Base-by-base conservation (phyloP, 2,113 vertebrate species). In the Hemiscyllium ocellatum region DNA sequence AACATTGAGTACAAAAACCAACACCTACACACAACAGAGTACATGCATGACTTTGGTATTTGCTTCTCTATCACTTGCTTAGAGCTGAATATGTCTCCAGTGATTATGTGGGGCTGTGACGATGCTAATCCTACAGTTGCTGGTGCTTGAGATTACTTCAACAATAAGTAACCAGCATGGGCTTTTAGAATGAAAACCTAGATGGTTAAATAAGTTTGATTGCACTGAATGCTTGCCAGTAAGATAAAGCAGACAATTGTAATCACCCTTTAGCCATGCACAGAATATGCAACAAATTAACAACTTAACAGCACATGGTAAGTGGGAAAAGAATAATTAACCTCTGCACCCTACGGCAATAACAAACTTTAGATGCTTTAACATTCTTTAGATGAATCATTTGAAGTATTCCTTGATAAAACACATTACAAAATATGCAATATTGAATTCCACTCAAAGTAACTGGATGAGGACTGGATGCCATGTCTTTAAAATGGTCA, bases 161-260 rank as follows among this genome's bases (percentile, higher is more conserved):
- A n/a, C 19, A 66, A 61, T 93, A 68, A 93, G 90, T 94, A 94
- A 94, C 90, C 90, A 65, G 90, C 19, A 22, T 68, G 90, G 33
- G 33, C n/a, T 33, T 68, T 94, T 68, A 37, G 15, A 66, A 94
- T 68, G 61, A 94, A 94, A 94, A 68, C 7, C 90, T 19, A 68
- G 65, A 2, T 68, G 42, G 90, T 94, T 93, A 93, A 93, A 68
- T 66, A 37, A 61, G 33, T 93, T 93, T 94, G 65, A 94, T 94
- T 42, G 90, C n/a, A 12, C 26, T 68, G 66, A 68, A 42, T n/a
- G 3, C 20, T 94, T 42, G 33, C 61, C 90, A 37, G 56, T n/a
- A 68, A 61, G 90, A 94, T 42, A 68, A 66, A 29, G 29, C 90
- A 94, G 61, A 68, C 90, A 94, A 94, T 90, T 90, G 52, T 33